Conservation (phyloP, 2,797 vertebrate genomes). For the Setipinna tenuifilis region DNA sequence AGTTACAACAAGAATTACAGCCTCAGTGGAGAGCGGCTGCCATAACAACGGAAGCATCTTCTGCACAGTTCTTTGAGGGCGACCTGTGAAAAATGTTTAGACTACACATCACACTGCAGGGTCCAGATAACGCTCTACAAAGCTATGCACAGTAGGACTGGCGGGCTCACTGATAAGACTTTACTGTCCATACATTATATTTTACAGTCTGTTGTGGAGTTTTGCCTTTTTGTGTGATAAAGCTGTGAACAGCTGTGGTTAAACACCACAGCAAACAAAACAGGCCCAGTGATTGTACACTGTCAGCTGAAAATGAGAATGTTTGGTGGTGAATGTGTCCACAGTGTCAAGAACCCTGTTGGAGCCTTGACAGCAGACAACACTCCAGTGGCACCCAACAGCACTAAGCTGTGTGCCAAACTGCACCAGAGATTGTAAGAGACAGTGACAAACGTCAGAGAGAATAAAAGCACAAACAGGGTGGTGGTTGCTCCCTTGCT, state of each 20-base stretch:
- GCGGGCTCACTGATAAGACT: neutral
- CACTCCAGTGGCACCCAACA: neutral
- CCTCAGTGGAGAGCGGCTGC: conserved; percentile 85
- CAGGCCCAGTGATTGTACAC: neutral
- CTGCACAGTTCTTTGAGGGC: conserved; percentile 82
- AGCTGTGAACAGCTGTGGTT: conserved; percentile 17
- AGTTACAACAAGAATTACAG: conserved; percentile 84
- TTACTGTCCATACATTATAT: neutral
- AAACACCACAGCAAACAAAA: neutral
- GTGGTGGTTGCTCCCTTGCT: neutral
- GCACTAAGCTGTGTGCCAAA: neutral
- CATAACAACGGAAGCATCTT: conserved; percentile 85
- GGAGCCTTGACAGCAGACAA: neutral
- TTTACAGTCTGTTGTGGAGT: neutral
- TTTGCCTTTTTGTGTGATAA: neutral
- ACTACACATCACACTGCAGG: neutral
- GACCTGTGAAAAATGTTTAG: neutral
- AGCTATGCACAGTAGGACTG: neutral
- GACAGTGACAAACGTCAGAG: neutral
- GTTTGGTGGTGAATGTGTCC: neutral
- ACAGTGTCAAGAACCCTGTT: neutral
- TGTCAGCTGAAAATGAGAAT: neutral
- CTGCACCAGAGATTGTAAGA: neutral
- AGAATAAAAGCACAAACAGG: neutral
- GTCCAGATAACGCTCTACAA: neutral